Percentiles rank a stretch among this genome's conserved stretches.
These are phyloP conservation scores for Dendroctonus ponderosae DNA, from an alignment of 1,140 invertebrate species.

Conservation along the genomic window DNA sequence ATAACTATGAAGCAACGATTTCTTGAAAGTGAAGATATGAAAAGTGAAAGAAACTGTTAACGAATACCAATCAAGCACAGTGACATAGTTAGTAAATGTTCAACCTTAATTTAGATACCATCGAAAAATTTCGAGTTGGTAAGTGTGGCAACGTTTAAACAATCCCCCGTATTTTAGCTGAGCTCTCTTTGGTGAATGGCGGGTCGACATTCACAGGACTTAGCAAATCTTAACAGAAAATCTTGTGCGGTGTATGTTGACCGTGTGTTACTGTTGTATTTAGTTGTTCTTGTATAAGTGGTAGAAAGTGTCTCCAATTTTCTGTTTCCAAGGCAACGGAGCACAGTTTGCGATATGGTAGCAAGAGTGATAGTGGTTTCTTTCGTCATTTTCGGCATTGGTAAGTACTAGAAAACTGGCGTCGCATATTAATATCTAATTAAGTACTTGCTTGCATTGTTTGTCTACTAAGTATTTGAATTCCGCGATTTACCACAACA, in stretches of 20 bases:
- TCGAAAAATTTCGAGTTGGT: no score
- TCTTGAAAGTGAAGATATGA: no score
- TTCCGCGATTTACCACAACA: not conserved
- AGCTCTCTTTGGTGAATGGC: no score
- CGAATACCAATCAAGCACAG: no score
- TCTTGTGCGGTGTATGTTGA: not conserved
- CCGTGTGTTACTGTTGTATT: no score
- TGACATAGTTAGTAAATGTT: no score
- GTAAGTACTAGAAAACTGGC: constrained; percentile 10
- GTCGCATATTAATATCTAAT: not conserved
- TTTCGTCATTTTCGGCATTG: constrained; percentile 18
- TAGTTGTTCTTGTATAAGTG: constrained; percentile 9
- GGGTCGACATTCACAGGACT: no score
- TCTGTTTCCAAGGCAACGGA: constrained; percentile 12
- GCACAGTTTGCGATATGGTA: constrained; percentile 24
- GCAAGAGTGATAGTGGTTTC: constrained; percentile 18
- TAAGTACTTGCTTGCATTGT: not conserved
- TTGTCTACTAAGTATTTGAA: not conserved
- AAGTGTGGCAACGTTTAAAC: no score
- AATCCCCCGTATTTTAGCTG: no score
- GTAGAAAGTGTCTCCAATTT: constrained; percentile 22
- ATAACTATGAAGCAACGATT: no score
- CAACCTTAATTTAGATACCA: no score
- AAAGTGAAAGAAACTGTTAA: no score
- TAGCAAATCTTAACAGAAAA: not conserved